Percentiles rank a stretch among this genome's conserved stretches.
phyloP scores from a whole-genome alignment of 2,797 vertebrate species.

The Pangasius djambal region DNA sequence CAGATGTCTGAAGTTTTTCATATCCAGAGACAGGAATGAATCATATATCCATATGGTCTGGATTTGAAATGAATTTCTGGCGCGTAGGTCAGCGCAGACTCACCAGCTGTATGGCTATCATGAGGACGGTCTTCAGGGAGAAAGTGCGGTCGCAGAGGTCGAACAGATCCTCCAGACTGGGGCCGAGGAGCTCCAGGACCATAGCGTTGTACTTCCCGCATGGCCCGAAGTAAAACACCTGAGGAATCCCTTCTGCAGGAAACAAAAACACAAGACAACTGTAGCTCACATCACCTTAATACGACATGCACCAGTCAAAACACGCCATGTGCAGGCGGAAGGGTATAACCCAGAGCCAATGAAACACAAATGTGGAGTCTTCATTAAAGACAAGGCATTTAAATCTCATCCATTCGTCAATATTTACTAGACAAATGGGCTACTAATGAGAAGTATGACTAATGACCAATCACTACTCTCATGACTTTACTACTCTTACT shows the following conservation, averaged over 20 bases:
- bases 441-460: too few relatives aligned
- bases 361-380: too few relatives aligned
- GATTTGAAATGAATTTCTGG: neutral
- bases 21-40: too few relatives aligned
- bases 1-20: too few relatives aligned
- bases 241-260: constrained; percentile 93
- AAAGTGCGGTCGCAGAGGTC: constrained; percentile 97
- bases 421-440: neutral
- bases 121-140: constrained; percentile 98
- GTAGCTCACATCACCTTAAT: neutral
- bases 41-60: neutral
- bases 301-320: neutral
- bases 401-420: neutral
- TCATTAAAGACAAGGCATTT: neutral
- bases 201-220: constrained; percentile 99
- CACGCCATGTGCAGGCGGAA: neutral
- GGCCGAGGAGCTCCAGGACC: constrained; percentile 97
- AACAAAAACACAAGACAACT: constrained; percentile 8
- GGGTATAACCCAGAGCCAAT: neutral
- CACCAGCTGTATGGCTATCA: constrained; percentile 99
- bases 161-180: constrained; percentile 97
- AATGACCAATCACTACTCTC: too few relatives aligned
- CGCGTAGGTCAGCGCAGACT: constrained; percentile 50
- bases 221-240: constrained; percentile 98
- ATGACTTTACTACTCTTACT: too few relatives aligned